Conservation (phyloP, 2,797 vertebrate species). For the Antrozous pallidus region DNA sequence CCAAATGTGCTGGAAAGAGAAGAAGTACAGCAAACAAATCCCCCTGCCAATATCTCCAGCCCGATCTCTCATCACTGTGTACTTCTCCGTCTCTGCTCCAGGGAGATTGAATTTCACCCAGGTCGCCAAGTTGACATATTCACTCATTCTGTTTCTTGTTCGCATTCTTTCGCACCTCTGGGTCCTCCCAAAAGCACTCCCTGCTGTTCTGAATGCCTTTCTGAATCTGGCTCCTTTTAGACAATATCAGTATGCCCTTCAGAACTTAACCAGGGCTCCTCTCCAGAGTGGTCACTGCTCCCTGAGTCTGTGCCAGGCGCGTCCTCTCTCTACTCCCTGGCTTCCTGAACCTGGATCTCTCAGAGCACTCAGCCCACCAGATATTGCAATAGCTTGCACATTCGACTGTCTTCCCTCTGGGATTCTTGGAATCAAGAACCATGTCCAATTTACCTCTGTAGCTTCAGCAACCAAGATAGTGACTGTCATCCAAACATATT, state of each 20-base stretch:
- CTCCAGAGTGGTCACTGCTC: not conserved
- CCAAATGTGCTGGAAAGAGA: conserved; percentile 22
- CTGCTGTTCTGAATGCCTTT: not conserved
- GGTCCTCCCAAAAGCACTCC: not conserved
- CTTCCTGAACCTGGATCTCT: not conserved
- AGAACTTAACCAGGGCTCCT: not conserved
- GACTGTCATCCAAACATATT: not conserved
- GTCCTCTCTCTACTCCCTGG: not conserved
- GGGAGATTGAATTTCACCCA: not conserved
- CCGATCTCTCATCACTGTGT: not conserved
- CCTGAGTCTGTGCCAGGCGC: not conserved
- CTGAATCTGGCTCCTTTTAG: not conserved
- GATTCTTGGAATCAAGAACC: not conserved
- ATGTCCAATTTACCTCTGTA: not conserved
- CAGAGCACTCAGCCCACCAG: not conserved
- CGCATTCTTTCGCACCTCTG: not conserved
- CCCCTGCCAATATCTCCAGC: not conserved
- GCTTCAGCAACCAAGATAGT: not conserved
- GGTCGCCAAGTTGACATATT: not conserved
- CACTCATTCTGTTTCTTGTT: not conserved
- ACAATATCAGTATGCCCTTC: not conserved
- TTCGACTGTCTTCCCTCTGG: not conserved
- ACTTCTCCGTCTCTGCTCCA: not conserved
- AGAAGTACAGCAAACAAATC: not conserved
- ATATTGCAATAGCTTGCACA: not conserved